Evolutionary conservation across 1,140 invertebrate genomes (phyloP).

Genomic region (Anadara kagoshimensis): DNA sequence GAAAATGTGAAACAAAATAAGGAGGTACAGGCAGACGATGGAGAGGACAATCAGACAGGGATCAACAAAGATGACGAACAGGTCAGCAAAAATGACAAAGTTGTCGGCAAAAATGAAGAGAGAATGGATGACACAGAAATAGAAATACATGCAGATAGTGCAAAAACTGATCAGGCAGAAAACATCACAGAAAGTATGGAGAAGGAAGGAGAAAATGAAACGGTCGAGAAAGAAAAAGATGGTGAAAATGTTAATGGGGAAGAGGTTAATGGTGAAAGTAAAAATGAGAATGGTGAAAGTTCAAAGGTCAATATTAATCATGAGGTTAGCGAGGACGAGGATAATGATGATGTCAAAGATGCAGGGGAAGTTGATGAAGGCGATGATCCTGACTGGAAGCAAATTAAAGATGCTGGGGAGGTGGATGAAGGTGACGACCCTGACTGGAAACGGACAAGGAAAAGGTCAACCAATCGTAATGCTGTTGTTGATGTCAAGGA

Average conservation of each 20-base stretch:
- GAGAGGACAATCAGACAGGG: background rate
- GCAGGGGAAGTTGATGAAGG: constrained; percentile 12
- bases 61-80: constrained; percentile 5
- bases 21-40: background rate
- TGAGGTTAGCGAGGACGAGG: background rate
- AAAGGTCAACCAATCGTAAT: background rate
- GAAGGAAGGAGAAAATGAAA: background rate
- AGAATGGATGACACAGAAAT: too few species aligned
- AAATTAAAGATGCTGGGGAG: background rate
- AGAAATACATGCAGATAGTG: too few species aligned
- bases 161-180: background rate
- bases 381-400: background rate
- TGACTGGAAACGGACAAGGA: constrained; percentile 10
- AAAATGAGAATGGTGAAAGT: constrained; percentile 2
- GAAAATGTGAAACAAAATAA: background rate
- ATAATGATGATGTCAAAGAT: background rate
- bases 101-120: too few species aligned
- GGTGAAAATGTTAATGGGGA: background rate
- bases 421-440: constrained; percentile 5
- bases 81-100: too few species aligned
- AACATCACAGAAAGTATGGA: background rate
- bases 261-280: background rate
- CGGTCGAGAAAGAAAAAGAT: background rate
- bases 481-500: constrained; percentile 20
- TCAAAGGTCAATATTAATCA: background rate